Conservation (phyloP, 1,140 invertebrate species). For the Drosophila ironensis region DNA sequence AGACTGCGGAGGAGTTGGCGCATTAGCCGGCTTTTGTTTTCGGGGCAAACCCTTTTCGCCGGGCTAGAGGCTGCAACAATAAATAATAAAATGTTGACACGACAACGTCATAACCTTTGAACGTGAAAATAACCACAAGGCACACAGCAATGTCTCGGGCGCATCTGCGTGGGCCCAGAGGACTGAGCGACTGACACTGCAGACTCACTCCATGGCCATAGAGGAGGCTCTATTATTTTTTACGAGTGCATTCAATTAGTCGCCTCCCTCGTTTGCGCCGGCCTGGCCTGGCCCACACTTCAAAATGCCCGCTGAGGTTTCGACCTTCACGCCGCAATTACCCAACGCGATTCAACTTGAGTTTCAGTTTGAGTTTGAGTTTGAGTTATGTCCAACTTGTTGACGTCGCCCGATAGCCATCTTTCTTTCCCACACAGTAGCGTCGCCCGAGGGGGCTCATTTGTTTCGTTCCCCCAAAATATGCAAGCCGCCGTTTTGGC, state of each 20-base stretch:
- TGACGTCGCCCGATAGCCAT: constrained; percentile 37
- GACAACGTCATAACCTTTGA: constrained; percentile 82
- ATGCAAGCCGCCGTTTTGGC: too few species aligned
- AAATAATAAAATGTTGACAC: constrained; percentile 82
- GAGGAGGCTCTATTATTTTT: neutral
- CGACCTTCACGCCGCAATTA: constrained; percentile 42
- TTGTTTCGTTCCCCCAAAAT: neutral
- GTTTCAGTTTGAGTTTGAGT: constrained; percentile 27
- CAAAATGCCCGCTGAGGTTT: constrained; percentile 4
- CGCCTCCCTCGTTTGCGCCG: neutral
- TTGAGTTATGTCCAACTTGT: constrained; percentile 48
- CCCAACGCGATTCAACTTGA: constrained; percentile 24
- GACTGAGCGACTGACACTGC: neutral
- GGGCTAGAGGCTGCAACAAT: constrained; percentile 56
- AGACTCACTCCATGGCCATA: neutral
- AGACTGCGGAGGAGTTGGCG: constrained; percentile 64
- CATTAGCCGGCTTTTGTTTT: constrained; percentile 76
- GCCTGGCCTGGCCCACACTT: neutral
- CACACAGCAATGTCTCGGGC: constrained; percentile 2
- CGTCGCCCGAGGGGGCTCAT: constrained; percentile 5
- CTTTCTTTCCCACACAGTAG: constrained; percentile 47
- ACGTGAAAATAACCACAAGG: constrained; percentile 62
- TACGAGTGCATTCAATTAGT: constrained; percentile 70
- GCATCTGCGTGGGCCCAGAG: constrained; percentile 36
- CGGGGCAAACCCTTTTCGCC: constrained; percentile 71